A percentile compares a stretch with the other conserved stretches of the same genome.
phyloP scores from a whole-genome alignment of 2,888 invertebrate genomes.

The Nephrocerus scutellatus region DNA sequence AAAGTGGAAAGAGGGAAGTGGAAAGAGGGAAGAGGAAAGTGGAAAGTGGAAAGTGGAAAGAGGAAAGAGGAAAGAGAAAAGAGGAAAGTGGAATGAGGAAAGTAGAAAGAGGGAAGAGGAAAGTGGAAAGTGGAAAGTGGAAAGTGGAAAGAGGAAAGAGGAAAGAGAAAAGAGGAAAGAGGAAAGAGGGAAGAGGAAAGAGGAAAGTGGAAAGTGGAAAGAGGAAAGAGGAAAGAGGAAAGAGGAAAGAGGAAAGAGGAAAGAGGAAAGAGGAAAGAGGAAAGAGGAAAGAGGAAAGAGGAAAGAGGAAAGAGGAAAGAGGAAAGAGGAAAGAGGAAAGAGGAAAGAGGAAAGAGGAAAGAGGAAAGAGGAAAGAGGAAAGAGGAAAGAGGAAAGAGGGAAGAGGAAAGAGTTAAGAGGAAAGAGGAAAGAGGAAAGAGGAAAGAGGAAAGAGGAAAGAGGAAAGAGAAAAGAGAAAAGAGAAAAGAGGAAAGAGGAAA shows the following conservation, averaged over 20 bases:
- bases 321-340: background rate
- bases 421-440: background rate
- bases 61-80: background rate
- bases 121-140: background rate
- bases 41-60: background rate
- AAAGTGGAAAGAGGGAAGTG: background rate
- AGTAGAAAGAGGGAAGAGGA: background rate
- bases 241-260: background rate
- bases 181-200: background rate
- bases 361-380: background rate
- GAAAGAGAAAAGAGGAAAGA: background rate
- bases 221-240: background rate
- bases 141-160: background rate
- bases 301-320: background rate
- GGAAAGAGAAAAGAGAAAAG: background rate
- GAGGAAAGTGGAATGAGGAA: background rate
- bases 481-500: background rate
- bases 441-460: background rate
- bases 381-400: background rate
- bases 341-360: background rate
- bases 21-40: background rate
- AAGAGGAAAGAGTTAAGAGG: background rate
- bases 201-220: background rate
- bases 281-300: background rate
- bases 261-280: background rate